Evolutionary conservation across 2,888 invertebrate genomes (phyloP).

Genomic region (Phytoseiulus persimilis): DNA sequence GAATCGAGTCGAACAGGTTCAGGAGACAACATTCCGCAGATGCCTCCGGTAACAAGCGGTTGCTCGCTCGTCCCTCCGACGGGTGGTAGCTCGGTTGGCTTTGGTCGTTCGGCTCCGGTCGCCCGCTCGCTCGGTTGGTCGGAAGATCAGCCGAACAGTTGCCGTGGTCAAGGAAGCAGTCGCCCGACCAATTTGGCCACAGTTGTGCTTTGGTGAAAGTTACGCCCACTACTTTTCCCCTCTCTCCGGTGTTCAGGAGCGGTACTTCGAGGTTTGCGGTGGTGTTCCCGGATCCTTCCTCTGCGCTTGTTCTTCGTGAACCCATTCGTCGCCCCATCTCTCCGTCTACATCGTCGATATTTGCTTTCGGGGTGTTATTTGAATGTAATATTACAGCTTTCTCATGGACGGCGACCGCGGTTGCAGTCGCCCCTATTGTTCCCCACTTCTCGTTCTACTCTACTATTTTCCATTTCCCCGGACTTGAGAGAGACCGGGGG

Average conservation of each 20-base stretch:
- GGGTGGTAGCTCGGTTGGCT: neutral
- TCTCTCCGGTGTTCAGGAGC: neutral
- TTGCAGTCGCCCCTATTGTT: neutral
- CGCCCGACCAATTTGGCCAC: neutral
- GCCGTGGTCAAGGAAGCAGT: constrained; percentile 5
- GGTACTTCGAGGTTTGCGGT: neutral
- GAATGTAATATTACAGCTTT: constrained; percentile 5
- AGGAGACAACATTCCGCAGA: neutral
- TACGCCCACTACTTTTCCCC: neutral
- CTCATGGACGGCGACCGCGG: neutral
- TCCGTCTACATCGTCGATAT: neutral
- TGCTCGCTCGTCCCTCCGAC: neutral
- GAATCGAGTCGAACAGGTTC: neutral
- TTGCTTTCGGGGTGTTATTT: neutral
- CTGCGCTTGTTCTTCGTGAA: neutral
- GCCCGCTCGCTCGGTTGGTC: neutral
- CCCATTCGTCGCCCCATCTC: neutral
- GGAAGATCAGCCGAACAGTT: neutral
- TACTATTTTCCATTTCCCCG: neutral
- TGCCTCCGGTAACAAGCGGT: neutral
- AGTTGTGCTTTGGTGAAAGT: neutral
- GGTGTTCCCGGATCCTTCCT: neutral
- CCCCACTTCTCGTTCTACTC: neutral
- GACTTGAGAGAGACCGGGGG: neutral
- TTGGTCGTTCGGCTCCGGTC: neutral